Evolutionary conservation across 2,888 invertebrate species (phyloP).

Genomic region (Drosophila infuscata): DNA sequence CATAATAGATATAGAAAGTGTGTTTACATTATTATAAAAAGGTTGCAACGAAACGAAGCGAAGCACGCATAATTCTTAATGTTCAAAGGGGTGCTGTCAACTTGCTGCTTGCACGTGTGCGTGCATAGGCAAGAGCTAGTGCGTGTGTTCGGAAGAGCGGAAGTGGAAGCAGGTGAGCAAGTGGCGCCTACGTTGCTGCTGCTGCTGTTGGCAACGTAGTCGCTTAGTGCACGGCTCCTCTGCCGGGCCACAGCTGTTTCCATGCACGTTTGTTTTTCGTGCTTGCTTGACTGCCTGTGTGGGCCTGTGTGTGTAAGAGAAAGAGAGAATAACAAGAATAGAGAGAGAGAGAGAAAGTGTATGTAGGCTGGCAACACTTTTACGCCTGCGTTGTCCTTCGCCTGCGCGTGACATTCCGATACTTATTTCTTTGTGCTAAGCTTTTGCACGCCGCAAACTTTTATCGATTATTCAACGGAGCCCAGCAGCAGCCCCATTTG

Average conservation of each 20-base stretch:
- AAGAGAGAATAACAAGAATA: background rate
- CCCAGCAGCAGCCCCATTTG: constrained; percentile 12
- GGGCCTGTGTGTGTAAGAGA: background rate
- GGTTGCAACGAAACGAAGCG: background rate
- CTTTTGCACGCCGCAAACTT: constrained; percentile 53
- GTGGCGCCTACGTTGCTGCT: constrained; percentile 3
- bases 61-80: background rate
- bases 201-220: constrained; percentile 42
- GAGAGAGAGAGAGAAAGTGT: constrained; percentile 11
- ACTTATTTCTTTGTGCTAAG: constrained; percentile 45
- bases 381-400: constrained; percentile 69
- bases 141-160: background rate
- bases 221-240: constrained; percentile 23
- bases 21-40: background rate
- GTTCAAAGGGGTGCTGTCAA: constrained; percentile 46
- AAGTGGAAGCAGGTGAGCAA: background rate
- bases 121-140: constrained; percentile 11
- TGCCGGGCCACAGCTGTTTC: constrained; percentile 59
- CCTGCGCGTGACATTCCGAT: constrained; percentile 75
- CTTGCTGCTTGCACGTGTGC: constrained; percentile 56
- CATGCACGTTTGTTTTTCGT: constrained; percentile 32
- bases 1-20: background rate
- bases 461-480: constrained; percentile 68
- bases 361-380: constrained; percentile 60
- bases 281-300: background rate